Evolutionary conservation across 2,113 vertebrate genomes (phyloP), one percentile per base, ranked within the genome.

Genomic region (Paraplagusia blochii): DNA sequence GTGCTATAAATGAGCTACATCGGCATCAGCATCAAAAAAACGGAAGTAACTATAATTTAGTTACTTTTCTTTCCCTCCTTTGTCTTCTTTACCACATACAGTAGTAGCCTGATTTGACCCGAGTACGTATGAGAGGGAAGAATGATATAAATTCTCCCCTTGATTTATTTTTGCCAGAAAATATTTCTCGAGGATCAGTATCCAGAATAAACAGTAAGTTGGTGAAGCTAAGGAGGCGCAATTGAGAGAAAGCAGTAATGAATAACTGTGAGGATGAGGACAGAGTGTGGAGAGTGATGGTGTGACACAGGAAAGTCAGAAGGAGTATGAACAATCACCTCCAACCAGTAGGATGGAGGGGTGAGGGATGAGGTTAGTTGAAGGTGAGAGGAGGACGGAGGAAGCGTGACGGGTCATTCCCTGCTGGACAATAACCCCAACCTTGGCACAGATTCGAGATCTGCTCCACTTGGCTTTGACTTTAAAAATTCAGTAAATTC

Each of bases 361-460:
- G 40, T 1, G 18, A 58, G 54, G 67, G 51, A 60, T 1, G 9
- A 65, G 71, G 72, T 76, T 77, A 63, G 61, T 67, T 29, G 45
- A 53, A 13, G 45, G 44, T 42, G 36, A 63, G 44, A 45, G 63
- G 35, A 39, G 51, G 49, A 66, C 13, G 54, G 74, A 57, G 45
- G 40, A 63, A 61, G 60, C 72, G 86, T 90, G 85, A 88, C 47
- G 85, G 76, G 66, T 74, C 84, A 77, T 69, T 83, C 77, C 79
- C 63, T 82, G 71, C 73, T 84, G 63, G 63, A 79, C 75, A 74
- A 83, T 65, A 73, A 76, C 79, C 69, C 19, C 80, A 84, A 76
- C 69, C 74, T 79, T 89, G 82, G 81, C 84, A 87, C 48, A 8
- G 50, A 51, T 17, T 0, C 16, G 8, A 68, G 69, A 58, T 72